A percentile compares a stretch with the other conserved stretches of the same genome.
Conservation (phyloP, 2,888 invertebrate genomes). For the Periphyllus acericola region DNA sequence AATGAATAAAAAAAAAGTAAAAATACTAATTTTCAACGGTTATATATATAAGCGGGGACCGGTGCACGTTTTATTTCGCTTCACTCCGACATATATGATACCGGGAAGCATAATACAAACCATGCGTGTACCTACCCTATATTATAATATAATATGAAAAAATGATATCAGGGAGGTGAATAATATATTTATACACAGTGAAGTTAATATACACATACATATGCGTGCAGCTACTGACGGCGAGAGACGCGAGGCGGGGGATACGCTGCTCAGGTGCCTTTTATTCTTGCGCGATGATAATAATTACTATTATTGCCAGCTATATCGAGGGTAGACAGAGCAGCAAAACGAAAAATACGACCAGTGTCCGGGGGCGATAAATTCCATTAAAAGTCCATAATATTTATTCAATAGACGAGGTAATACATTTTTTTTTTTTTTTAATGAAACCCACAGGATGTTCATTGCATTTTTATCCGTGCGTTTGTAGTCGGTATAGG, state of each 20-base stretch:
- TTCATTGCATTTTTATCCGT: background rate
- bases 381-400: constrained; percentile 46
- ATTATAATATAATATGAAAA: background rate
- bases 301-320: constrained; percentile 48
- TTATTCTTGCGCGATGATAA: constrained; percentile 60
- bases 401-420: constrained; percentile 40
- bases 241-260: constrained; percentile 8
- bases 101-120: background rate
- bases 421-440: background rate
- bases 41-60: background rate
- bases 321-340: background rate
- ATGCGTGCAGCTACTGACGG: background rate
- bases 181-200: too few relatives aligned
- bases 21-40: constrained; percentile 41
- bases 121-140: background rate
- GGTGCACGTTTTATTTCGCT: constrained; percentile 24
- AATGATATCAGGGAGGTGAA: constrained; percentile 30
- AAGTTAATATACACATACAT: background rate
- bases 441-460: constrained; percentile 17
- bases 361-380: constrained; percentile 33
- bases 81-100: background rate
- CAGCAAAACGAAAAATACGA: constrained; percentile 42
- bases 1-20: constrained; percentile 41
- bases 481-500: constrained; percentile 9
- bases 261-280: constrained; percentile 51